Base-by-base conservation (phyloP, 1,140 invertebrate species). In the Heliconius melpomene region DNA sequence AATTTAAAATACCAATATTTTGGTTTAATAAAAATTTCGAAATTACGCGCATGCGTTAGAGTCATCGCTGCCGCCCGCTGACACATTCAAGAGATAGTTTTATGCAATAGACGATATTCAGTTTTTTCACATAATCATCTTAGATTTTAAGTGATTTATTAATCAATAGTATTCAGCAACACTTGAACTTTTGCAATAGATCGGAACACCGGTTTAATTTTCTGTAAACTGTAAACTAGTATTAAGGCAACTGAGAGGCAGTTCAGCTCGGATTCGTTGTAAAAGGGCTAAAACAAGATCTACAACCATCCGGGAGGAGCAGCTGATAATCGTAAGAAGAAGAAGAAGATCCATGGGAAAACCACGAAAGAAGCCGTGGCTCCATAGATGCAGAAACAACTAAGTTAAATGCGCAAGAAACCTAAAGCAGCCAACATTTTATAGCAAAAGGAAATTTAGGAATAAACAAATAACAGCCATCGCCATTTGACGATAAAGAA, bases 401-500 rank as follows among this genome's bases (percentile, higher is more conserved):
- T 90, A 90, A 92, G 87, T 92, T 93, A 93, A 91, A 94, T 94
- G 93, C 92, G 91, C 89, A 91, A 90, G 85, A 94, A 89, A 88
- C 84, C 87, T 78, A 94, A 90, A 78, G 84, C 82, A 88, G 82
- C 86, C 81, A 94, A 90, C 88, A 94, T 93, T 94, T 94, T 91
- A 89, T 94, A 94, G 87, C 88, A 85, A 89, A 92, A 81, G 88
- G 86, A 86, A 89, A 92, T 90, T 88, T 94, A 94, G 93, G 78
- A 88, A 82, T 82, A 80, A 93, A 90, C 82, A 90, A 93, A 93
- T 92, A 89, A 90, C 86, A 91, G 80, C 85, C 80, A 87, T 83
- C 91, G 92, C 91, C 93, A 94, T 94, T 94, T 94, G 93, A 94
- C 93, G 91, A 94, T 94, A 94, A 94, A 94, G 93, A 90, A 93